phyloP scores from a whole-genome alignment of 2,797 vertebrate species.

The Acrossocheilus wenchowensis region DNA sequence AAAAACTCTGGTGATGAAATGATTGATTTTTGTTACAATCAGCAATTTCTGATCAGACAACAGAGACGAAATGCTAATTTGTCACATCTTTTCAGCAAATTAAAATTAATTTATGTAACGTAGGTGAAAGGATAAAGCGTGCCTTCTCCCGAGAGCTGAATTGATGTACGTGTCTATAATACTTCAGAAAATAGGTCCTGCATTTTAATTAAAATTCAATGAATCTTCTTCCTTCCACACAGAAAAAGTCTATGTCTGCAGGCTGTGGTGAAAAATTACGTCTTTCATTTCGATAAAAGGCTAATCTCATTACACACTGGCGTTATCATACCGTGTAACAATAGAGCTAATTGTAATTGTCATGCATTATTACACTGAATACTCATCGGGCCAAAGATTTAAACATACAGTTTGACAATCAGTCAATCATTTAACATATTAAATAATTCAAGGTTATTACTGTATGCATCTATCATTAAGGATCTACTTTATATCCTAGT shows the following conservation, averaged over 20 bases:
- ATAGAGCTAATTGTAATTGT: constrained; percentile 81
- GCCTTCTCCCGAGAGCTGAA: constrained; percentile 76
- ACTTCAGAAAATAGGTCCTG: constrained; percentile 78
- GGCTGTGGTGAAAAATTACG: constrained; percentile 80
- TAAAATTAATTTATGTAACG: constrained; percentile 78
- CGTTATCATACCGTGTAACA: constrained; percentile 81
- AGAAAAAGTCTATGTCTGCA: constrained; percentile 69
- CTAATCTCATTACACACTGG: constrained; percentile 84
- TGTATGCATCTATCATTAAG: background rate
- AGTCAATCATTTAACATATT: constrained; percentile 22
- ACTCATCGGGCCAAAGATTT: constrained; percentile 64
- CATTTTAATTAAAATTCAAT: constrained; percentile 86
- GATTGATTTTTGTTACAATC: constrained; percentile 81
- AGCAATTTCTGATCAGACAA: constrained; percentile 80
- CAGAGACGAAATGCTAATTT: constrained; percentile 76
- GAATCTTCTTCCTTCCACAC: constrained; percentile 78
- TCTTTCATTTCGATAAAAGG: constrained; percentile 86
- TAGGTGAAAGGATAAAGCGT: constrained; percentile 72
- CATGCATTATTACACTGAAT: constrained; percentile 75
- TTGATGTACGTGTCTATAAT: constrained; percentile 74
- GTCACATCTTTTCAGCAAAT: constrained; percentile 76
- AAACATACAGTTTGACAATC: constrained; percentile 58
- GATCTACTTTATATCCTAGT: background rate
- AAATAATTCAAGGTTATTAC: constrained; percentile 22
- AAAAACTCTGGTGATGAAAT: constrained; percentile 77